Percentiles rank a stretch among this genome's conserved stretches.
Evolutionary conservation across 2,113 vertebrate species (phyloP).

Genomic region (Asarcornis scutulata): DNA sequence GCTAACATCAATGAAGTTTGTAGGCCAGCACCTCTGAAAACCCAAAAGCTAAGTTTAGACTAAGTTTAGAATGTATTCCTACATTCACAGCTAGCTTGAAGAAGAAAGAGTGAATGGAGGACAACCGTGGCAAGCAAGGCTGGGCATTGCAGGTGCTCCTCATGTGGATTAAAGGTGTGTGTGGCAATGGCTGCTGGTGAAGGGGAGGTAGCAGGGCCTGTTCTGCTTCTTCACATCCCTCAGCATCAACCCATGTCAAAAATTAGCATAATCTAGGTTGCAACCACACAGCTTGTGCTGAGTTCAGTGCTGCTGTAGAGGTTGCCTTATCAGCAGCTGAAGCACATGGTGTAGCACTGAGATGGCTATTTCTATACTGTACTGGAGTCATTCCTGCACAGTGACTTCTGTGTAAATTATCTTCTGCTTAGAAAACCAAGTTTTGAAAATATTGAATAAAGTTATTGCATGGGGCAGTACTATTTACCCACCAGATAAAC

Average conservation of each 20-base stretch:
- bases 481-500: background rate
- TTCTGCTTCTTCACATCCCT: background rate
- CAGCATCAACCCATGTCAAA: background rate
- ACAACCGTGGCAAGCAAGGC: background rate
- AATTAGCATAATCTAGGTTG: background rate
- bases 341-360: background rate
- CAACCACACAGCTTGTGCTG: background rate
- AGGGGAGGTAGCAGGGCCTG: background rate
- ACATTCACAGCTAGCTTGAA: background rate
- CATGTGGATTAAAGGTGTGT: accelerated
- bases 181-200: background rate
- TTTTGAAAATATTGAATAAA: background rate
- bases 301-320: background rate
- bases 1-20: background rate
- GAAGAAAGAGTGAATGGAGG: background rate
- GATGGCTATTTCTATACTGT: background rate
- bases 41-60: background rate
- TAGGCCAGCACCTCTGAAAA: conserved; percentile 32
- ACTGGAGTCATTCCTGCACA: background rate
- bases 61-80: background rate
- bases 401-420: background rate
- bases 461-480: background rate
- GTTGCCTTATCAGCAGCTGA: background rate
- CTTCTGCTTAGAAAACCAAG: background rate
- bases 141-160: background rate